Conservation (phyloP, 2,797 vertebrate species). For the Eulemur mongoz region DNA sequence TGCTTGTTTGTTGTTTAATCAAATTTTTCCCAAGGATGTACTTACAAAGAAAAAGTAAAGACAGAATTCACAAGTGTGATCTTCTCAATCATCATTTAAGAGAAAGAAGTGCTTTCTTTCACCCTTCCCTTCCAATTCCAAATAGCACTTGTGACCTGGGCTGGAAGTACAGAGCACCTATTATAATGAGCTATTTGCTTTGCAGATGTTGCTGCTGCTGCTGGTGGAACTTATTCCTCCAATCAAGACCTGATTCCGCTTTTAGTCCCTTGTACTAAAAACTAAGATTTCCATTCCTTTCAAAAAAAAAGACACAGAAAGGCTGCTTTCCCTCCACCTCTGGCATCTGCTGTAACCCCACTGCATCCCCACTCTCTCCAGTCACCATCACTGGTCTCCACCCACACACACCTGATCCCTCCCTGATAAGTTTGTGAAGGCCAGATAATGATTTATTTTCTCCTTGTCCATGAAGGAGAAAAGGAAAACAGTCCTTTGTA, state of each 20-base stretch:
- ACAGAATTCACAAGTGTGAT: not conserved
- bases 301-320: not conserved
- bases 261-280: not conserved
- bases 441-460: not conserved
- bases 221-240: not conserved
- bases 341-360: not conserved
- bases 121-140: not conserved
- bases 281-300: not conserved
- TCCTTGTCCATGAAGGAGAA: not conserved
- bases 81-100: not conserved
- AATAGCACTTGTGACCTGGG: not conserved
- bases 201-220: not conserved
- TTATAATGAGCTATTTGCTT: not conserved
- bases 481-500: not conserved
- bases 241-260: not conserved
- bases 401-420: not conserved
- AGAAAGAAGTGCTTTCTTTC: not conserved
- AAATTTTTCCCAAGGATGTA: not conserved
- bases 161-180: accelerated
- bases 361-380: not conserved
- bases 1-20: not conserved
- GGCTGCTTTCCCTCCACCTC: not conserved
- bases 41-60: not conserved
- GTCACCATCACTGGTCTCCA: not conserved
- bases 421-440: not conserved